Base-by-base conservation (phyloP, 2,797 vertebrate species). In the Acanthurus leucopareius region DNA sequence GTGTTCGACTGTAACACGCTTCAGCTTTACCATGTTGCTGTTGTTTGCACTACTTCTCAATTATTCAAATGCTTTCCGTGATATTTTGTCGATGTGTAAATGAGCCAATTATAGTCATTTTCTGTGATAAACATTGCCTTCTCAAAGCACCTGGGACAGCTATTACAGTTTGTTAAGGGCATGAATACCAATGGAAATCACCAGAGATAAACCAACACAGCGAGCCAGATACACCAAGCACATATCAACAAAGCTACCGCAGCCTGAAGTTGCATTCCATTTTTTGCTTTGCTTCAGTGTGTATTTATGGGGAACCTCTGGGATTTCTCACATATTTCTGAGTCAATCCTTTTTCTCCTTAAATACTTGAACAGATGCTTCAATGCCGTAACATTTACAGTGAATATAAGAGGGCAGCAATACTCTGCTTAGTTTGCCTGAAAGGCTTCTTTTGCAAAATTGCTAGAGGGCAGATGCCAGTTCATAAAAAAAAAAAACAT, bases 61-160 rank as follows among this genome's bases (percentile, higher is more conserved):
- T 88, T 91, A 93, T 91, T 92, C 88, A 89, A 71, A 90, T 83
- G 84, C 49, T 79, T 70, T 86, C 67, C 57, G 65, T 89, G 85
- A 80, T 91, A 90, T 84, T 91, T 90, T 83, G 67, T 80, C 16
- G 49, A 90, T 92, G 92, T 93, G 88, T 88, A 94, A 94, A 95
- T 94, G 86, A 92, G 80, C 86, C 91, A 94, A 94, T 93, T 95
- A 94, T 79, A 91, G 85, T 79, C 77, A 88, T 92, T 92, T 90
- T 91, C 83, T 76, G 79, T 93, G 89, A 93, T 92, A 92, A 94
- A 93, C 89, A 90, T 87, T 74, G 80, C 74, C 84, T 92, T 73
- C 87, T 88, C 77, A 83, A 85, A 89, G 86, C 91, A 91, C 89
- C 89, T 92, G 91, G 87, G 88, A 90, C 84, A 77, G 84, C 84